phyloP scores from a whole-genome alignment of 2,797 vertebrate species.

The Nyctibius grandis region DNA sequence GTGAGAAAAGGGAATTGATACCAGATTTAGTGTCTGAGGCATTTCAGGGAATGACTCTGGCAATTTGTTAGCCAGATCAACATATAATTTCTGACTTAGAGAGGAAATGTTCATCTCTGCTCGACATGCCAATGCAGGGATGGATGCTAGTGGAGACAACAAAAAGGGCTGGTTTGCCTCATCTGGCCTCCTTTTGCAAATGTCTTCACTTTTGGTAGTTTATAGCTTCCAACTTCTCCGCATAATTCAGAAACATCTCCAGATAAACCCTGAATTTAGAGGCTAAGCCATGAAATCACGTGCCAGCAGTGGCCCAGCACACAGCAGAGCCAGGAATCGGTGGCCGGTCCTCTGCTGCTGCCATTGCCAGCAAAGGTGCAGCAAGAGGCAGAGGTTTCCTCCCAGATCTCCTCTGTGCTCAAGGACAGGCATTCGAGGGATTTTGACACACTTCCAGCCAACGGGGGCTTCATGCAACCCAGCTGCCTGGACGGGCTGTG shows the following conservation, averaged over 20 bases:
- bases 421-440: neutral
- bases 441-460: neutral
- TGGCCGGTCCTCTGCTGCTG: neutral
- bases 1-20: neutral
- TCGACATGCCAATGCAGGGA: accelerated
- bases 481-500: neutral
- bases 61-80: slow-evolving; percentile 9
- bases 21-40: neutral
- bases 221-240: neutral
- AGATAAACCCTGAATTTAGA: neutral
- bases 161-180: neutral
- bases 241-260: neutral
- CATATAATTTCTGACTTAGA: neutral
- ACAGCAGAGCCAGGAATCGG: accelerated
- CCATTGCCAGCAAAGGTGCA: accelerated
- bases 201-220: neutral
- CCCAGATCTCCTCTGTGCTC: neutral
- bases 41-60: neutral
- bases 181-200: neutral
- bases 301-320: neutral
- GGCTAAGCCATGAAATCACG: neutral
- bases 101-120: neutral
- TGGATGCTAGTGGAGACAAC: neutral
- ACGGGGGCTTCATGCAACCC: neutral
- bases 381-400: neutral